These are phyloP conservation scores for Andrena dorsata DNA, from an alignment of 2,888 invertebrate genomes.

Conservation along the genomic window DNA sequence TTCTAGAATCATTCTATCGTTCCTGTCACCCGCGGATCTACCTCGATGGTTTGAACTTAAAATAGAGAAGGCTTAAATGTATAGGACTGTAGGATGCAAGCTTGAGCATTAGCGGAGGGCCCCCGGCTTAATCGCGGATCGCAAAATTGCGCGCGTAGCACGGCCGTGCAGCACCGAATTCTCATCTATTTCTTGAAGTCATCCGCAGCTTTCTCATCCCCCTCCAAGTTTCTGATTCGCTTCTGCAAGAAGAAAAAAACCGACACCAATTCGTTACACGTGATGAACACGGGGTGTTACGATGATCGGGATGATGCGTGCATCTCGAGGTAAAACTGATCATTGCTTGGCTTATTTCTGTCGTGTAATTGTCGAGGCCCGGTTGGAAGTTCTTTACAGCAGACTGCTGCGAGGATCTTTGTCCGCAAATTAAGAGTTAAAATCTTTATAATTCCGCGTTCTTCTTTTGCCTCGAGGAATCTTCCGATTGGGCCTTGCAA, in stretches of 20 bases:
- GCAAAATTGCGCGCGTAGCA: constrained; percentile 65
- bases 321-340: constrained; percentile 36
- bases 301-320: constrained; percentile 55
- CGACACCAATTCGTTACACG: constrained; percentile 78
- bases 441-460: background rate
- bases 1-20: background rate
- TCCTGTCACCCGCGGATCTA: background rate
- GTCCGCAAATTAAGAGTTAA: background rate
- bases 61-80: constrained; percentile 16
- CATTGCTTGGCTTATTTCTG: constrained; percentile 34
- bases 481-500: constrained; percentile 12
- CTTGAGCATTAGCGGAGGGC: constrained; percentile 65
- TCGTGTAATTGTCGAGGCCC: constrained; percentile 5
- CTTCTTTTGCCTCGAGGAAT: background rate
- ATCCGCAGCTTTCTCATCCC: constrained; percentile 76
- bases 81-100: constrained; percentile 49
- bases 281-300: constrained; percentile 56
- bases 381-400: background rate
- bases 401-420: background rate
- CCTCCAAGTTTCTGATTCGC: constrained; percentile 84
- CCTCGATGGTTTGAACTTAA: background rate
- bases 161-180: constrained; percentile 64
- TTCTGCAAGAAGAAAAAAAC: constrained; percentile 85
- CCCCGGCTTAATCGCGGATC: constrained; percentile 53
- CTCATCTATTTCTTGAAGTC: constrained; percentile 80